These are phyloP conservation scores for Erpornis zantholeuca DNA, from an alignment of 2,113 vertebrate genomes.

Conservation along the genomic window DNA sequence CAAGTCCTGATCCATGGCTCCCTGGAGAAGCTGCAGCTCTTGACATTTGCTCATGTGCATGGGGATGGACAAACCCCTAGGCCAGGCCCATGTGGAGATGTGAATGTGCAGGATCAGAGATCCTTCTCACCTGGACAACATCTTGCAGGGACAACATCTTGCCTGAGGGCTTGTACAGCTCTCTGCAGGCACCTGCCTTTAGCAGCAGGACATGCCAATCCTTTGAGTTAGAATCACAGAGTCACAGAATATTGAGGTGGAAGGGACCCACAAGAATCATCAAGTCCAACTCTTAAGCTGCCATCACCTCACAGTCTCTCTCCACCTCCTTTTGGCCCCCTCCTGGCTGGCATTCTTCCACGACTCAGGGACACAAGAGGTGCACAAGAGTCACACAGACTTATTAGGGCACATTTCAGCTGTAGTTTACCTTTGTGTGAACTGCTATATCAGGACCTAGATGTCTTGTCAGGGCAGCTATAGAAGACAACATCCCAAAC, in stretches of 20 bases:
- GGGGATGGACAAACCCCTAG: background rate
- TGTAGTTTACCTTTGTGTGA: background rate
- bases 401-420: background rate
- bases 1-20: background rate
- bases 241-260: background rate
- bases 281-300: fast-evolving
- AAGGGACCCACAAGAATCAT: background rate
- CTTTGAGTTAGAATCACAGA: background rate
- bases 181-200: background rate
- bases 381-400: background rate
- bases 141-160: fast-evolving
- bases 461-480: background rate
- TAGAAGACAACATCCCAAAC: background rate
- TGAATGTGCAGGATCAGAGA: fast-evolving
- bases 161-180: background rate
- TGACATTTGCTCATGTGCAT: fast-evolving
- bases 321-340: background rate
- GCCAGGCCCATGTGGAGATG: fast-evolving
- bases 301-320: fast-evolving
- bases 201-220: background rate
- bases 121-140: background rate
- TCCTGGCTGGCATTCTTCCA: background rate
- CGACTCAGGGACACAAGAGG: background rate
- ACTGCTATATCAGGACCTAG: background rate
- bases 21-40: background rate